Evolutionary conservation across 2,888 invertebrate species (phyloP).

Genomic region (Argyra leucocephala): DNA sequence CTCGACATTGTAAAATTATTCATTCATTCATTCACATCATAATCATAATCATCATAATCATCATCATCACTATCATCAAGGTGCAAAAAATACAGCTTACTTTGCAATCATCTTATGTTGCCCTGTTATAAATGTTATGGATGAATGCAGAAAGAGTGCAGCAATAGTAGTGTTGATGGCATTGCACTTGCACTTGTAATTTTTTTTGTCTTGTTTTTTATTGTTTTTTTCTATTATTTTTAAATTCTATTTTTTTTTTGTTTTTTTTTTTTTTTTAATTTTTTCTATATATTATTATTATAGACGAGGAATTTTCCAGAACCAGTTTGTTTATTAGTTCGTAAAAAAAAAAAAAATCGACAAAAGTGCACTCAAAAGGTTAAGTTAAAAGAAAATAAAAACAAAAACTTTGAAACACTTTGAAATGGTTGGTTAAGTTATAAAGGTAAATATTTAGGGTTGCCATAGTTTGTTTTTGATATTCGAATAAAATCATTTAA

Average conservation of each 20-base stretch:
- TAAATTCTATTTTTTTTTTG: no score
- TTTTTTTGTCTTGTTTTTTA: neutral
- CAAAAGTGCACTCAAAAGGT: neutral
- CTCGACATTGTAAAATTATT: no score
- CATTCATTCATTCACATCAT: no score
- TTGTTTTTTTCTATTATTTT: neutral
- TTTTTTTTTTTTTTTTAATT: no score
- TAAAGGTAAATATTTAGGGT: neutral
- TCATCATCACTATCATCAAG: no score
- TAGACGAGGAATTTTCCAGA: neutral
- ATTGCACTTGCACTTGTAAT: conserved; percentile 11
- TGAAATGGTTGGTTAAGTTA: neutral
- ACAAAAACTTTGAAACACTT: neutral
- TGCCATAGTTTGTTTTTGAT: neutral
- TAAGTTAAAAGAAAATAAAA: neutral
- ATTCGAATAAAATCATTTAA: no score
- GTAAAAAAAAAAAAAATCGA: neutral
- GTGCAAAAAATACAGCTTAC: no score
- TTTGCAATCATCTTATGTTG: no score
- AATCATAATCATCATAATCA: no score
- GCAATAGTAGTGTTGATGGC: no score
- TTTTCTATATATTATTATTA: neutral
- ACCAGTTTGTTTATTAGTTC: neutral
- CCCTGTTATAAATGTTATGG: no score
- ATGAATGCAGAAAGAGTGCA: no score